Evolutionary conservation across 2,113 vertebrate species (phyloP), one percentile per base, ranked within the genome.

Genomic region (Melanerpes aurifrons): DNA sequence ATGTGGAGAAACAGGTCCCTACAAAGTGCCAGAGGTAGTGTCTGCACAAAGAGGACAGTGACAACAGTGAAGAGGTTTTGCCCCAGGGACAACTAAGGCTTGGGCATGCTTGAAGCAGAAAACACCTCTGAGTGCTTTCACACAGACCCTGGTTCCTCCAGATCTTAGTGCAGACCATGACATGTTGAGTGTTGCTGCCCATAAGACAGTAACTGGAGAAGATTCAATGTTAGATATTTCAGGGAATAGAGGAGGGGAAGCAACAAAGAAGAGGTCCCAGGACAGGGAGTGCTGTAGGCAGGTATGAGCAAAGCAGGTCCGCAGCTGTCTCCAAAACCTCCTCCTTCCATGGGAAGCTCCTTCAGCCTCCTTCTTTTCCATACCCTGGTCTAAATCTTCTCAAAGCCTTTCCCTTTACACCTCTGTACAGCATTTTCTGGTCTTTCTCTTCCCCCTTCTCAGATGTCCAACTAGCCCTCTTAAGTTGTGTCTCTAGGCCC

Each of bases 11-110:
- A n/a, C 1, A 3, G 54, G 32, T 66, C 80, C 80, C 32, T 13
- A 4, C 22, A 1, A 15, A 5, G 56, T 7, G 19, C 68, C 48
- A 15, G 63, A 12, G 77, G 68, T 40, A 35, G 64, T 24, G 61
- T 67, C 50, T 53, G 57, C 6, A 5, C 1, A 0, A 26, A 21
- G 4, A 4, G 1, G 45, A 5, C 6, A 20, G 40, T 1, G 48
- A 6, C 32, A 77, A 32, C 63, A 53, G 25, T 24, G 4, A 8
- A 45, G 53, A 9, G 59, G 40, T 6, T 47, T 58, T 50, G 17
- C 4, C 45, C 80, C 1, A 2, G 20, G 48, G 24, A 17, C 68
- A 31, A 15, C 10, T 18, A 7, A 35, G 63, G 22, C 31, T 82
- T 18, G 53, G 67, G 6, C 9, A 26, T 5, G 2, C 29, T 76